Conservation (phyloP, 1,140 invertebrate species). For the Babylonia areolata region DNA sequence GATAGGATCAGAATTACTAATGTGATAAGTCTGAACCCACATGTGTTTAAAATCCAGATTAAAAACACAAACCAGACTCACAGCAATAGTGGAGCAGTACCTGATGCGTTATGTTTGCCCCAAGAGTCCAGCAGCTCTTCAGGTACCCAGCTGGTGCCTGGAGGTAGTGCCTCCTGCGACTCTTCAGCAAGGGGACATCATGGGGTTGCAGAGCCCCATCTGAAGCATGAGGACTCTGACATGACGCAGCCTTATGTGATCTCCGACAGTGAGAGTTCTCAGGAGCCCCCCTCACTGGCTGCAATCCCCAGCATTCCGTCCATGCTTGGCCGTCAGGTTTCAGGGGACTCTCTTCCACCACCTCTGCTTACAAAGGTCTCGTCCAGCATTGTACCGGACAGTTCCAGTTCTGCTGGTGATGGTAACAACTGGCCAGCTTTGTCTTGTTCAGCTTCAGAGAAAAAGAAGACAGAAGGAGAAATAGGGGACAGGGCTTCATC, state of each 20-base stretch:
- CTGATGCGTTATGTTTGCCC: background rate
- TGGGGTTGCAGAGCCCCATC: background rate
- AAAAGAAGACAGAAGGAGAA: background rate
- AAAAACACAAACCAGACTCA: background rate
- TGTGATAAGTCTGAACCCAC: background rate
- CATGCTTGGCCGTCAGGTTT: background rate
- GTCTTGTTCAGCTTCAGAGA: background rate
- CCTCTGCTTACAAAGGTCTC: background rate
- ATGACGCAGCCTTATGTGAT: conserved; percentile 12
- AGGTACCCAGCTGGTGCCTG: background rate
- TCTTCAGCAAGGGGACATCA: background rate
- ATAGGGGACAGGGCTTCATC: background rate
- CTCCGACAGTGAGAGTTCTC: background rate
- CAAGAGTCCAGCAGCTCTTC: background rate
- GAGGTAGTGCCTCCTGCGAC: background rate
- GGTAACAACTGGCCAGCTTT: background rate
- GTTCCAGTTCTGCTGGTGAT: background rate
- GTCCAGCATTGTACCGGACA: background rate
- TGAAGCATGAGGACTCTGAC: background rate
- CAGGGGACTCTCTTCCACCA: background rate
- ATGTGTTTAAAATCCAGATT: background rate
- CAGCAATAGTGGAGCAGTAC: background rate
- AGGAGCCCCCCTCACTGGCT: background rate
- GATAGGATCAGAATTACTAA: background rate
- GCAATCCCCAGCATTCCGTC: conserved; percentile 8